Percentiles rank a stretch among this genome's conserved stretches.
These are phyloP conservation scores for Crossoptilon crossoptilon DNA, from an alignment of 2,797 vertebrate genomes.

Conservation along the genomic window DNA sequence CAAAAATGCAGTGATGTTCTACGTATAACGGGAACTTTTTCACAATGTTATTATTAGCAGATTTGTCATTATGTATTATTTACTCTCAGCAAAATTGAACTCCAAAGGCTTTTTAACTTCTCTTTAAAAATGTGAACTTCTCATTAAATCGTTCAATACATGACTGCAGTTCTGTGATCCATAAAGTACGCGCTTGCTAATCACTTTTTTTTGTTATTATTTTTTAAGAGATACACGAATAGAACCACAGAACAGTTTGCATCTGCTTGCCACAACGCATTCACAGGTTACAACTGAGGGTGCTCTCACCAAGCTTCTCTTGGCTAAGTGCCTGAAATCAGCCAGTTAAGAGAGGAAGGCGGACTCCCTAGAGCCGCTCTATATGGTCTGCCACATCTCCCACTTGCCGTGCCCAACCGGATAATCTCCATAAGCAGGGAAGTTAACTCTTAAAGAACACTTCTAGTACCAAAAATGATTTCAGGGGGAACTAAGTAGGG, in stretches of 20 bases:
- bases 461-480: background rate
- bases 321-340: background rate
- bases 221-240: background rate
- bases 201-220: background rate
- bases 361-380: background rate
- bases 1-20: background rate
- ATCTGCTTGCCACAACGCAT: background rate
- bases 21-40: background rate
- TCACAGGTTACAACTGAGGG: background rate
- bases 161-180: background rate
- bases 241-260: background rate
- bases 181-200: rapidly evolving
- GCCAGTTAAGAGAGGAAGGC: background rate
- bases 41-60: background rate
- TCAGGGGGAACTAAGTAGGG: background rate
- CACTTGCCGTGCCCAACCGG: background rate
- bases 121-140: background rate
- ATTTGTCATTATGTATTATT: background rate
- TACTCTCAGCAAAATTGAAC: background rate
- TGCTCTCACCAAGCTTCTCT: background rate
- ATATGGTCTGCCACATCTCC: background rate
- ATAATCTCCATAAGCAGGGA: background rate
- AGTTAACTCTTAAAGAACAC: background rate
- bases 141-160: background rate
- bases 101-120: background rate